Evolutionary conservation across 1,140 invertebrate species (phyloP), one percentile per base, ranked within the genome.

Genomic region (Lordiphosa stackelbergi): DNA sequence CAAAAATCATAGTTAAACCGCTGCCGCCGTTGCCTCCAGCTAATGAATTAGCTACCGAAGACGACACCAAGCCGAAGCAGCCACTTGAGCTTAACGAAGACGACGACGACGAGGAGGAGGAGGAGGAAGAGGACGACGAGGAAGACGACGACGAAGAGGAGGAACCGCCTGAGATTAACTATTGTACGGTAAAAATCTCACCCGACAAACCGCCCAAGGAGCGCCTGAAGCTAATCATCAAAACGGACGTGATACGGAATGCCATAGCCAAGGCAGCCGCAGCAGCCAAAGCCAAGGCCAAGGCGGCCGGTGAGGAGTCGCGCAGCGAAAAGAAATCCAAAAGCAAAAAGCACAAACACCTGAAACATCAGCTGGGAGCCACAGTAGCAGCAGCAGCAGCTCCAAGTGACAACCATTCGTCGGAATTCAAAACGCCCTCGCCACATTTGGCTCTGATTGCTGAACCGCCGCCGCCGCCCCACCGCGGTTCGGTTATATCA

Each of bases 181-280:
- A 87, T 57, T 86, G 69, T 61, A 89, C 51, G 69, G 86, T 86
- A 70, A 90, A 88, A 88, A 90, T 86, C 88, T 73, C 88, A 69
- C 54, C 87, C 85, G 89, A 87, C 42, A 87, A 90, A 90, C 86
- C 89, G 88, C 89, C 86, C 31, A 87, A 87, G 53, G 86, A 86
- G 58, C 84, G 85, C 0, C 66, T 87, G 42, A 87, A 87, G 41
- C 42, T 87, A 36, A 86, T 87, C 41, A 87, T 87, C 24, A 87
- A 87, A 61, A 86, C 85, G n/a, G 84, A 87, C 60, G 85, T 87
- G 1, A 85, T 87, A 38, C 73, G 85, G 5, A 73, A 87, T 66
- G 85, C 85, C 45, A 77, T 86, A 12, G 85, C 85, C 51, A 86
- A 86, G 48, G 85, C 78, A 40, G 69, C 85, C 24, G 73, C 79